Evolutionary conservation across 2,797 vertebrate species (phyloP), one percentile per base, ranked within the genome.

Genomic region (Scleropages formosus): DNA sequence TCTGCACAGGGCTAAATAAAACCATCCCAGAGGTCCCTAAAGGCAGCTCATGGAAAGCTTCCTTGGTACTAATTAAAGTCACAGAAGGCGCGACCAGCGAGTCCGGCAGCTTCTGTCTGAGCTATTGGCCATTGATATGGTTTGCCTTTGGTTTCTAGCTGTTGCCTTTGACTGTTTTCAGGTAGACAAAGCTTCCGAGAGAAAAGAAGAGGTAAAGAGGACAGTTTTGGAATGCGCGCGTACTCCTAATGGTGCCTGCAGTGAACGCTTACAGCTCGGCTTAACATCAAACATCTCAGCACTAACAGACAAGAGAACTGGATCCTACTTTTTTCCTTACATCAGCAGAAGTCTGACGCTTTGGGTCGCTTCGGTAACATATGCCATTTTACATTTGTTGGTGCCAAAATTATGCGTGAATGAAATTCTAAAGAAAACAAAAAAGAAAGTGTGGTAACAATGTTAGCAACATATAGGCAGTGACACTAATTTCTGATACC

Each of bases 131-230:
- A 95, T 96, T 95, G 95, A 95, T 96, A 95, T 93, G 94, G 95
- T 96, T 95, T 6, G 95, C 95, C 97, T 98, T 98, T 99, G 97
- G 97, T 99, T 98, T 98, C 92, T 96, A 99, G 97, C 97, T 98
- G 96, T 98, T 95, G 96, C 95, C 96, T 97, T 98, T 98, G 96
- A 98, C 96, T 96, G 94, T 97, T 96, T 96, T 95, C 95, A 98
- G 95, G 96, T 98, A 98, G 97, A 99, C 97, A 98, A 98, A 98
- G 96, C 96, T 99, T 97, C 96, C 90, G 93, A 95, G 96, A 93
- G 90, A 95, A n/a, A n/a, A 39, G 94, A 95, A 98, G 67, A 69
- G 95, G 96, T 97, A 96, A 97, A 93, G 93, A 96, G 94, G 95
- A 95, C 91, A 94, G 94, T 94, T 94, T 94, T 94, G 93, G 94